Percentiles rank a stretch among this genome's conserved stretches.
Evolutionary conservation across 1,140 invertebrate species (phyloP).

Genomic region (Pomacea maculata): DNA sequence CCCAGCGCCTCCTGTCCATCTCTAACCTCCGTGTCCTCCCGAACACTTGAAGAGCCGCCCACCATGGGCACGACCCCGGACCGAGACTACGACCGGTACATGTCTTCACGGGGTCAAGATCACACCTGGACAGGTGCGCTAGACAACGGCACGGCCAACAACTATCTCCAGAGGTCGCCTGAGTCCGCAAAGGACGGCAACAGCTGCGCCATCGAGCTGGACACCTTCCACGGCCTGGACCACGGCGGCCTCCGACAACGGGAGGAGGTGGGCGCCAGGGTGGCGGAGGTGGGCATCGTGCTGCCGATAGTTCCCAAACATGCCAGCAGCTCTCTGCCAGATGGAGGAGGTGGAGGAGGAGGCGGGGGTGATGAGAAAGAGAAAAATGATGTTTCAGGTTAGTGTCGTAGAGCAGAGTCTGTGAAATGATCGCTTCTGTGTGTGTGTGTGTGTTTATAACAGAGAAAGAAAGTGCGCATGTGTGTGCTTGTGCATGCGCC

Average conservation of each 20-base stretch:
- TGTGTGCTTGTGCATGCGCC: too few species aligned
- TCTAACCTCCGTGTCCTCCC: too few species aligned
- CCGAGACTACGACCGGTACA: too few species aligned
- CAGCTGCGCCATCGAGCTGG: background rate
- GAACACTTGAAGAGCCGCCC: too few species aligned
- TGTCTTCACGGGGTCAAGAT: too few species aligned
- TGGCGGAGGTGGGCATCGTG: background rate
- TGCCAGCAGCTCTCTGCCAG: background rate
- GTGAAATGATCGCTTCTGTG: background rate
- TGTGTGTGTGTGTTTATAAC: too few species aligned
- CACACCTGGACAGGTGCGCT: too few species aligned
- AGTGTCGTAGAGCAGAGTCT: background rate
- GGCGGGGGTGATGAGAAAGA: background rate
- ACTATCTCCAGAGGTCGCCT: too few species aligned
- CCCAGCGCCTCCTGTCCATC: too few species aligned
- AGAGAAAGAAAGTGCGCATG: too few species aligned
- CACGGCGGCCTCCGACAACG: background rate
- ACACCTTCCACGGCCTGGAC: background rate
- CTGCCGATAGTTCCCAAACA: background rate
- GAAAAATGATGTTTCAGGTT: background rate
- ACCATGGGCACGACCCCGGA: too few species aligned
- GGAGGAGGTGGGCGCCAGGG: background rate
- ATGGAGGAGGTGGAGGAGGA: background rate
- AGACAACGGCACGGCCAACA: too few species aligned
- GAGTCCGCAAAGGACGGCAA: background rate